Base-by-base conservation (phyloP, 2,888 invertebrate species). In the Leptinotarsa haldemani region DNA sequence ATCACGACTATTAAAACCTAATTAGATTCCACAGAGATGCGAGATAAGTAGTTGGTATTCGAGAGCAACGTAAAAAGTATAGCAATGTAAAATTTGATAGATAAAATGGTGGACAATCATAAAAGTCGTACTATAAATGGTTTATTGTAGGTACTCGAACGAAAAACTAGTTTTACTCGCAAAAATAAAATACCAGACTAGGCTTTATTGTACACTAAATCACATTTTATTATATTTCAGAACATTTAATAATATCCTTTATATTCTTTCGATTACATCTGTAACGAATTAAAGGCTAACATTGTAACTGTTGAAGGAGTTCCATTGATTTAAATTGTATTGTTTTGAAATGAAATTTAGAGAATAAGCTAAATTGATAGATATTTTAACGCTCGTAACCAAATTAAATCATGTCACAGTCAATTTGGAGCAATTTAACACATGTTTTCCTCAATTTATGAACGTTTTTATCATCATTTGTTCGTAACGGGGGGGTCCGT, bases 331-430 rank as follows among this genome's bases (percentile, higher is more conserved):
- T 70, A 67, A 66, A 75, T 69, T 66, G 68, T 75, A 74, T 75
- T 77, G 77, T 71, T 69, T 74, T 47, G 22, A 71, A 69, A 77
- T 71, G 74, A 75, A 77, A 74, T 69, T 76, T 74, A 69, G 69
- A 74, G 74, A 69, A 74, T 48, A 65, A 70, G 50, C 69, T 75
- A 70, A 78, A 78, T 78, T 78, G 77, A 71, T 75, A 68, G 71
- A 74, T 74, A 78, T 77, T 75, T 76, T 69, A 69, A 65, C 70
- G 70, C 71, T 15, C 71, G 69, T 80, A 81, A 80, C 77, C 74
- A 81, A 83, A 84, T 85, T 85, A 85, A 86, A 86, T 86, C 85
- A 80, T 86, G 85, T 86, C 85, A 84, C 82, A 83, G 81, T 82
- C 84, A 86, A 86, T 86, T 86, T 84, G 83, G 84, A 82, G 79